Base-by-base conservation (phyloP, 2,888 invertebrate species). In the Melieria picta region DNA sequence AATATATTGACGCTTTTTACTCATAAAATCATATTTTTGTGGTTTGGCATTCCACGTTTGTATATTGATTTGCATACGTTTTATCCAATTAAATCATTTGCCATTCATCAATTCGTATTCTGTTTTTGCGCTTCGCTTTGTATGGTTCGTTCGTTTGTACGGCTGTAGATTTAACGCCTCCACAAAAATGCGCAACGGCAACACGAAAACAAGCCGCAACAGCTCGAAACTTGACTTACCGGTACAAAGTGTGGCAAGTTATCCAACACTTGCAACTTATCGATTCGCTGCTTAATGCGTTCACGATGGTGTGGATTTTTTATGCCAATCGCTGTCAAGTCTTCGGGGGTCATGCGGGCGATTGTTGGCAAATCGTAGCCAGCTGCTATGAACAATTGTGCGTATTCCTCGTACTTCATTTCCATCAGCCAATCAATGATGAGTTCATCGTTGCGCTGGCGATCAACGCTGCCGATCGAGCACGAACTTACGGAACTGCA, bases 291-390 rank as follows among this genome's bases (percentile, higher is more conserved):
- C 89, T 99, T 99, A 83, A 99, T 91, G 80, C 95, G 91, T 87
- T 98, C 98, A 79, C 99, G 91, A 87, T 99, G 98, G 86, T 96
- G 95, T 52, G 99, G 99, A 88, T 98, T 98, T 84, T 97, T 98
- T 80, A 99, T 97, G 80, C 94, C 94, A 82, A 94, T 93, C 68
- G 93, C 94, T 61, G 94, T 94, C 80, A 94, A 90, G 88, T 94
- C 97, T 88, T 99, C 98, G 0, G 99, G 99, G 11, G 99, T 99
- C 97, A 99, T 98, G 79, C 98, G 91, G n/a, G 98, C 95, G 82
- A 99, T 96, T 2, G 99, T 99, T 45, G 97, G 94, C 88, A 99
- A 91, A 88, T 99, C 99, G 87, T 99, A 99, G 52, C 99, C 99
- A 11, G 98, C 97, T 57, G 94, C 92, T 75, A 96, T 91, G 88